A percentile compares a stretch with the other conserved stretches of the same genome.
phyloP scores from a whole-genome alignment of 2,888 invertebrate genomes.

The Drosophila dives region DNA sequence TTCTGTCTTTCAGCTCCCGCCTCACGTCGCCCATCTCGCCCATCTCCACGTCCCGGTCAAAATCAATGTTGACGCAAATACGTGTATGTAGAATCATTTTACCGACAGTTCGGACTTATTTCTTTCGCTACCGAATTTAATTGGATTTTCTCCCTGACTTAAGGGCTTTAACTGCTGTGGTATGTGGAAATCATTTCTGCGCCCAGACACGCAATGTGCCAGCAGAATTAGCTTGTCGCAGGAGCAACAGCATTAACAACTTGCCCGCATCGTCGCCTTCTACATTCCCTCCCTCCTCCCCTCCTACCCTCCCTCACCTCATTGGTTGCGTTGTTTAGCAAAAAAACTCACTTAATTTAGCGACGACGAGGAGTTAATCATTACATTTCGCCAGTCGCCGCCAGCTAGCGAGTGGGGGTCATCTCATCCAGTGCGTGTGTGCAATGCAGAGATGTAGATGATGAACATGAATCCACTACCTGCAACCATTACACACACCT shows the following conservation, averaged over 20 bases:
- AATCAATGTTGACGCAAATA: slow-evolving; percentile 83
- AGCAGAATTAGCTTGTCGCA: slow-evolving; percentile 63
- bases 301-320: background rate
- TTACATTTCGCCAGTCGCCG: slow-evolving; percentile 68
- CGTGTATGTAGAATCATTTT: slow-evolving; percentile 82
- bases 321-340: slow-evolving; percentile 46
- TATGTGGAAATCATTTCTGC: slow-evolving; percentile 81
- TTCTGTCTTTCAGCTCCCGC: background rate
- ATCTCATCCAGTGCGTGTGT: slow-evolving; percentile 47
- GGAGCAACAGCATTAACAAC: slow-evolving; percentile 59
- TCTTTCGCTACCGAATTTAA: slow-evolving; percentile 82
- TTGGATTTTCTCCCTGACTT: slow-evolving; percentile 82
- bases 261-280: slow-evolving; percentile 11
- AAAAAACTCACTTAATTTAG: slow-evolving; percentile 82
- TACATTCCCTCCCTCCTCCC: background rate
- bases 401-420: slow-evolving; percentile 44
- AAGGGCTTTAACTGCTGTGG: slow-evolving; percentile 81
- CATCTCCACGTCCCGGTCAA: slow-evolving; percentile 37
- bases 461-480: slow-evolving; percentile 12
- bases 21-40: background rate
- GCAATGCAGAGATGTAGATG: background rate
- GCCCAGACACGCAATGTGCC: slow-evolving; percentile 73
- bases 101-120: slow-evolving; percentile 83
- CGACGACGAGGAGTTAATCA: slow-evolving; percentile 76
- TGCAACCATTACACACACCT: slow-evolving; percentile 1